Conservation (phyloP, 2,888 invertebrate species). For the Leptinotarsa haldemani region DNA sequence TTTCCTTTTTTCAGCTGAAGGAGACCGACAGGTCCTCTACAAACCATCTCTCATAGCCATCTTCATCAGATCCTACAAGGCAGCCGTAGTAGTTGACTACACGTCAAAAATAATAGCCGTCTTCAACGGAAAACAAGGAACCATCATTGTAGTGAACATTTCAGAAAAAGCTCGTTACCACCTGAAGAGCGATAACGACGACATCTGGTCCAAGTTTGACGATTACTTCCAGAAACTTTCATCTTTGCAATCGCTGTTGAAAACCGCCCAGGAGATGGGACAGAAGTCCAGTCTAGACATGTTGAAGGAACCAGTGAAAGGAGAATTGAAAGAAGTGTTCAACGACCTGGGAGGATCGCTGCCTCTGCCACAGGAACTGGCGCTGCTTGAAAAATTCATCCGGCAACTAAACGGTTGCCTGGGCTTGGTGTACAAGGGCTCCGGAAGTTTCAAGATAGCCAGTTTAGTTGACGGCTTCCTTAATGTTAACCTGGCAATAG, state of each 20-base stretch:
- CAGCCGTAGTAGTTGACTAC: constrained; percentile 30
- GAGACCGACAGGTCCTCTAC: not conserved
- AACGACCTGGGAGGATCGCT: constrained; percentile 3
- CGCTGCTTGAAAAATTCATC: not conserved
- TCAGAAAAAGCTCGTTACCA: not conserved
- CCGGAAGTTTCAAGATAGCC: constrained; percentile 23
- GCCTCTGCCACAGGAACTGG: not conserved
- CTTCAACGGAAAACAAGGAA: constrained; percentile 22
- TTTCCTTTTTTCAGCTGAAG: not conserved
- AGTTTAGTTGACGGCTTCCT: constrained; percentile 23
- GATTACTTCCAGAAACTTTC: constrained; percentile 28
- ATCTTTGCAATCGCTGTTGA: constrained; percentile 14
- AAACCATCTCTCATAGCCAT: constrained; percentile 25
- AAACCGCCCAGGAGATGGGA: constrained; percentile 25
- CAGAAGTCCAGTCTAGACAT: constrained; percentile 13
- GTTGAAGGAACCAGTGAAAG: not conserved
- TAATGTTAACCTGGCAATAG: constrained; percentile 26
- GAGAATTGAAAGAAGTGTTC: constrained; percentile 17
- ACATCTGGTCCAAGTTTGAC: constrained; percentile 26
- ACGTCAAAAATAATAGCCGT: not conserved
- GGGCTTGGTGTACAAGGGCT: constrained; percentile 23
- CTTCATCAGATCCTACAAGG: constrained; percentile 18
- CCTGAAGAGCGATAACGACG: not conserved
- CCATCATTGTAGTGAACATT: not conserved
- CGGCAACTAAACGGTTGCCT: constrained; percentile 19